A percentile compares a stretch with the other conserved stretches of the same genome.
Evolutionary conservation across 1,140 invertebrate genomes (phyloP).

Genomic region (Mactra quadrangularis): DNA sequence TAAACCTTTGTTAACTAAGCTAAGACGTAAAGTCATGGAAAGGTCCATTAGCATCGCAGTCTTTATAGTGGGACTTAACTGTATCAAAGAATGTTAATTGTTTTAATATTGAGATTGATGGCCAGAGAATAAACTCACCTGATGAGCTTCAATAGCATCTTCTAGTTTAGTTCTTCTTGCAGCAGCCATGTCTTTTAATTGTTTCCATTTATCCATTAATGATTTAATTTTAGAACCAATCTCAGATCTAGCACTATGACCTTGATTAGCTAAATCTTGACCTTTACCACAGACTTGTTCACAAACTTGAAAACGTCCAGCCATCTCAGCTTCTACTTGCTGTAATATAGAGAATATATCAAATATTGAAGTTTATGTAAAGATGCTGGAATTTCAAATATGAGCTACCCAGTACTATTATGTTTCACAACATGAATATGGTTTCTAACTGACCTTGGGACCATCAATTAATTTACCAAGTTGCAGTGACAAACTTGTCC

Average conservation of each 20-base stretch:
- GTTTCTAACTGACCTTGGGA: too few relatives aligned
- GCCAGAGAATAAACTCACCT: slow-evolving; percentile 84
- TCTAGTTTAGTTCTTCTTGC: slow-evolving; percentile 93
- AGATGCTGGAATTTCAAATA: too few relatives aligned
- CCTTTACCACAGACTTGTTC: slow-evolving; percentile 91
- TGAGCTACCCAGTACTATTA: too few relatives aligned
- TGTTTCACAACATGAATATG: too few relatives aligned
- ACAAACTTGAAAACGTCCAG: slow-evolving; percentile 91
- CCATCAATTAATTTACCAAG: too few relatives aligned
- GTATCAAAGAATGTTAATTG: too few relatives aligned
- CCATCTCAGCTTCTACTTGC: slow-evolving; percentile 95
- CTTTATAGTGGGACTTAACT: too few relatives aligned
- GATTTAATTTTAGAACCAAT: slow-evolving; percentile 88
- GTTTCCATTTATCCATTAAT: slow-evolving; percentile 93
- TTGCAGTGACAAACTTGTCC: too few relatives aligned
- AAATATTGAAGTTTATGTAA: background rate
- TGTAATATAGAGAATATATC: slow-evolving; percentile 64
- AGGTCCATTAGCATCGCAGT: too few relatives aligned
- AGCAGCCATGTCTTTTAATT: slow-evolving; percentile 92
- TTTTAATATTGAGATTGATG: too few relatives aligned
- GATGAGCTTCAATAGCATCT: slow-evolving; percentile 97
- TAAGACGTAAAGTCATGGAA: too few relatives aligned
- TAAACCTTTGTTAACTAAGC: too few relatives aligned
- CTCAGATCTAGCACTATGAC: slow-evolving; percentile 89
- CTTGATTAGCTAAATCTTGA: slow-evolving; percentile 92